Evolutionary conservation across 1,140 invertebrate species (phyloP), one percentile per base, ranked within the genome.

Genomic region (Dinoponera quadriceps): DNA sequence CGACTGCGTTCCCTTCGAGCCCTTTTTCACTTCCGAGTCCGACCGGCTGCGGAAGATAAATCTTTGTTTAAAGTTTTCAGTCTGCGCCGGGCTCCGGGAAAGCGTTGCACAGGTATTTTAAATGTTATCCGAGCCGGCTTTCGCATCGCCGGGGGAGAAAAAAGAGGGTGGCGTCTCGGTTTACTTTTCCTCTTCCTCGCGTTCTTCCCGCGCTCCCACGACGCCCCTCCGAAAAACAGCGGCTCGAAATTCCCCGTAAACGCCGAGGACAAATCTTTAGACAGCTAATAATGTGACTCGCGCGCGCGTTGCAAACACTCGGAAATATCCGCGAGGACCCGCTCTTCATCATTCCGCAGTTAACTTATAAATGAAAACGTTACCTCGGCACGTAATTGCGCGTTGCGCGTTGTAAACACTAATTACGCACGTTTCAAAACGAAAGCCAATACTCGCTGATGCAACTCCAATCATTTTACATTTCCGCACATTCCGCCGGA

Each of bases 11-110:
- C 75, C 33, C 7, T 71, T 80, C 75, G 33, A 44, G 75, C 44
- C 44, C 54, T 80, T 80, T 80, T 71, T 80, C 49, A 65, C 49
- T 44, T 69, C n/a, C 49, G 63, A 38, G 48, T 13, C 49, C 33
- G 60, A 29, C 29, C 29, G 44, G 66, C 62, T 77, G 33, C 75
- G 75, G 51, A 69, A 80, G 75, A 80, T 80, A 80, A 80, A 80
- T 80, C 75, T 80, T 80, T 80, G 54, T 80, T 80, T 80, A 80
- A 80, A 80, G 75, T 80, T 80, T 80, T 80, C 65, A 33, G 66
- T 48, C 65, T 38, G 25, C 65, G 44, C 65, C n/a, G 51, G 44
- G 33, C 75, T 33, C 27, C 29, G 22, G 51, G 33, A 44, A 68
- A 71, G 69, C 38, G 54, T 80, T 80, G 75, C 65, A n/a, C 75